Base-by-base conservation (phyloP, 2,888 invertebrate genomes). In the Temnothorax ravouxi region DNA sequence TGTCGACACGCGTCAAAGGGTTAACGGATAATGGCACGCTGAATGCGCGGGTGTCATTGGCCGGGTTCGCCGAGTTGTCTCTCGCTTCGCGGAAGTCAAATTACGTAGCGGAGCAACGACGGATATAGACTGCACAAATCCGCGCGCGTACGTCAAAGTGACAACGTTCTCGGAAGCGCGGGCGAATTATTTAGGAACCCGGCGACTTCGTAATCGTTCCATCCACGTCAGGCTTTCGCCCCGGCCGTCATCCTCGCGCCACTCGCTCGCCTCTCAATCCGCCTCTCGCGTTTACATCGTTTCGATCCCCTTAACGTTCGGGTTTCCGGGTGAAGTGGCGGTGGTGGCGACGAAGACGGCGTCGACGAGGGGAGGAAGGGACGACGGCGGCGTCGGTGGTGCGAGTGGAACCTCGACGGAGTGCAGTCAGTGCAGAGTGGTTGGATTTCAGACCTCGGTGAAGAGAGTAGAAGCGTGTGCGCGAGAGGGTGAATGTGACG, bases 101-200 rank as follows among this genome's bases (percentile, higher is more conserved):
- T 81, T 81, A 52, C 81, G 44, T 41, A 25, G 62, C 38, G 4
- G 38, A 21, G 41, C n/a, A 13, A 13, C 29, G 81, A 81, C 62
- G 75, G 81, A 81, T 64, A 75, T 75, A 74, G 76, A 76, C 74
- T 62, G 76, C 80, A 83, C 77, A 64, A 67, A 80, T 80, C 77
- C 83, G 64, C 66, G 76, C 29, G 59, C n/a, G 41, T 38, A 38
- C n/a, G 54, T 74, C 62, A 67, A 64, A 62, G 75, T 25, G 71
- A 21, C 76, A 34, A 52, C 21, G 71, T 54, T 56, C 62, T 54
- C 75, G 84, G 86, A 84, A 64, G 79, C 84, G 72, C 84, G 75
- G 44, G 62, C 86, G 83, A 87, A 90, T 90, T 87, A 90, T 89
- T 90, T 84, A 87, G 84, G 83, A 85, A 88, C 77, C 81, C 82